Conservation (phyloP, 2,113 vertebrate species). For the Xenus cinereus region DNA sequence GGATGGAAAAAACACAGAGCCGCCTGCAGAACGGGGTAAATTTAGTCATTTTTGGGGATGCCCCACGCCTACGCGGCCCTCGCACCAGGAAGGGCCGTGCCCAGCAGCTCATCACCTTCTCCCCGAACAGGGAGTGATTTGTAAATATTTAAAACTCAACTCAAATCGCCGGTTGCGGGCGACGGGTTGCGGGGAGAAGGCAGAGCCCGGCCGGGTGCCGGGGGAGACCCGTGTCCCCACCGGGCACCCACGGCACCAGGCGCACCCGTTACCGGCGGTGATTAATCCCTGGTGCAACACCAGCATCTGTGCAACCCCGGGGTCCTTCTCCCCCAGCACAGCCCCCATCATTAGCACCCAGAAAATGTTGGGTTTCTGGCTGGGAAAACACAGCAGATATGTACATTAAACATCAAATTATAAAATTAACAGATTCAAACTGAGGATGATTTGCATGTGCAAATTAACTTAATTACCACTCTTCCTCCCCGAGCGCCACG, state of each 20-base stretch:
- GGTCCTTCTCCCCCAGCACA: neutral
- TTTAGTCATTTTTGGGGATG: neutral
- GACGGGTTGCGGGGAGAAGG: neutral
- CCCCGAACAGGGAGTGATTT: neutral
- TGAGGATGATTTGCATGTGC: constrained; percentile 66
- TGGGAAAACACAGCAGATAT: constrained; percentile 56
- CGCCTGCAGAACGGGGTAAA: neutral
- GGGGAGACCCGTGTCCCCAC: neutral
- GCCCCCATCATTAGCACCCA: constrained; percentile 44
- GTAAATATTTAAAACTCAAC: neutral
- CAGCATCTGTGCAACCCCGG: neutral
- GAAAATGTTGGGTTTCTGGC: constrained; percentile 38
- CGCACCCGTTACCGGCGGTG: rapidly evolving
- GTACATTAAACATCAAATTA: constrained; percentile 70
- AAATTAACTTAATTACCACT: constrained; percentile 68
- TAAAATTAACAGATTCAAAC: constrained; percentile 70
- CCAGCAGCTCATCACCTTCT: neutral
- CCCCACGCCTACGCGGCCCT: rapidly evolving
- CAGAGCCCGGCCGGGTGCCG: neutral
- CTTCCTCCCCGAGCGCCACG: constrained; percentile 33
- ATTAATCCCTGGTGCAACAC: neutral
- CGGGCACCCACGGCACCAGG: rapidly evolving
- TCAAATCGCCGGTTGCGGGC: neutral
- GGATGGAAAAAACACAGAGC: rapidly evolving
- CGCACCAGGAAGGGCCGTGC: rapidly evolving